A percentile compares a stretch with the other conserved stretches of the same genome.
phyloP scores from a whole-genome alignment of 2,888 invertebrate genomes.

The Tenthredo livida region DNA sequence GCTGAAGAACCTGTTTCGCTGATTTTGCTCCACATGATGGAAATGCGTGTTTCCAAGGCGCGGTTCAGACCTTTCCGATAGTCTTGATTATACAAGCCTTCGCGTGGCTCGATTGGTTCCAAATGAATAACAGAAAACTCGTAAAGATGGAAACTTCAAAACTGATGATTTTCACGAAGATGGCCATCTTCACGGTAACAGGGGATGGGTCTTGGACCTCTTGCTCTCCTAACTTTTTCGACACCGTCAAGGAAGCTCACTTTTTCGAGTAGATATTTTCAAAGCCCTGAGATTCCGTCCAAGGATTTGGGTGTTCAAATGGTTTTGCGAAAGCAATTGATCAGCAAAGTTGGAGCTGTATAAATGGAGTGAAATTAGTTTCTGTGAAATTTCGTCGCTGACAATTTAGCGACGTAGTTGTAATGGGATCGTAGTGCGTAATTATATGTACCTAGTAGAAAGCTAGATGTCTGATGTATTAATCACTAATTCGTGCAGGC shows the following conservation, averaged over 20 bases:
- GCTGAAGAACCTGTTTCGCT: constrained; percentile 31
- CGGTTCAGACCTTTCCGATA: neutral
- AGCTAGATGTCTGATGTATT: neutral
- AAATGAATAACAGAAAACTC: no score
- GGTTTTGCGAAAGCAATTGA: neutral
- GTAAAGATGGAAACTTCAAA: no score
- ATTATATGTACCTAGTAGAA: neutral
- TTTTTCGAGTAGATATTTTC: neutral
- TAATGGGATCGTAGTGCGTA: neutral
- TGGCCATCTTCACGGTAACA: no score
- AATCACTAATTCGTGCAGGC: neutral
- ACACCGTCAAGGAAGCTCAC: neutral
- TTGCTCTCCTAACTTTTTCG: neutral
- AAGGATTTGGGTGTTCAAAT: neutral
- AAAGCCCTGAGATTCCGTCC: neutral
- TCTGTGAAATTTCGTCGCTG: neutral
- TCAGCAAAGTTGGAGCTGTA: neutral
- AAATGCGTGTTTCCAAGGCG: constrained; percentile 39
- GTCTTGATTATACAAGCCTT: neutral
- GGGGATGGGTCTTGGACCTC: neutral
- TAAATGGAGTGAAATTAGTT: neutral
- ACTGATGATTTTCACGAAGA: no score
- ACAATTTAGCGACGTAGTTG: neutral
- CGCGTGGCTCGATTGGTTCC: no score
- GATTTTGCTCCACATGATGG: neutral